phyloP scores from a whole-genome alignment of 2,113 vertebrate species.

The Mormyrus lacerda region DNA sequence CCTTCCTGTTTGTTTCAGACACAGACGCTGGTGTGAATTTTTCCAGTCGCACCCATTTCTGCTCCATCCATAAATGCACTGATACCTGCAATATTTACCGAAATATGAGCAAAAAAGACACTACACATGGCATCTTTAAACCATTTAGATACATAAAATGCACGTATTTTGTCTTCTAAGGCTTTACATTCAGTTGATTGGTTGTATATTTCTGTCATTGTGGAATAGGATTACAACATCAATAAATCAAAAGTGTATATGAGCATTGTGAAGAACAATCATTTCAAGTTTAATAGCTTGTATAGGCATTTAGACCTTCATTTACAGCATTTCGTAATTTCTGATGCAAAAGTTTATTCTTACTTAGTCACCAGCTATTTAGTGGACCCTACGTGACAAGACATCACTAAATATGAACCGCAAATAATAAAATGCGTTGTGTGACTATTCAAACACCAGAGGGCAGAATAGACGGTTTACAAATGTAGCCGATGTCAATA shows the following conservation, averaged over 20 bases:
- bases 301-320: not conserved
- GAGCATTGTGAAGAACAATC: not conserved
- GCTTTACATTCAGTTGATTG: not conserved
- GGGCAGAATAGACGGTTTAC: not conserved
- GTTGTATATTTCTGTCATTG: not conserved
- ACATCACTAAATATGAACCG: not conserved
- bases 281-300: not conserved
- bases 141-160: not conserved
- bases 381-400: not conserved
- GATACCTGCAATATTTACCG: not conserved
- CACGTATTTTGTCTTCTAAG: not conserved
- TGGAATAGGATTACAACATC: not conserved
- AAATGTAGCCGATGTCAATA: not conserved
- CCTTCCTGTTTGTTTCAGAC: conserved; percentile 29
- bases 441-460: conserved; percentile 6
- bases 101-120: not conserved
- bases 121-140: not conserved
- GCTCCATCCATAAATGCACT: not conserved
- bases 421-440: not conserved
- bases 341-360: not conserved
- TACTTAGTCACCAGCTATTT: not conserved
- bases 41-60: not conserved
- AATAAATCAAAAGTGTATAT: conserved; percentile 3
- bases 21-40: not conserved
- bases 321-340: not conserved